Evolutionary conservation across 2,888 invertebrate species (phyloP).

Genomic region (Ferrisia virgata): DNA sequence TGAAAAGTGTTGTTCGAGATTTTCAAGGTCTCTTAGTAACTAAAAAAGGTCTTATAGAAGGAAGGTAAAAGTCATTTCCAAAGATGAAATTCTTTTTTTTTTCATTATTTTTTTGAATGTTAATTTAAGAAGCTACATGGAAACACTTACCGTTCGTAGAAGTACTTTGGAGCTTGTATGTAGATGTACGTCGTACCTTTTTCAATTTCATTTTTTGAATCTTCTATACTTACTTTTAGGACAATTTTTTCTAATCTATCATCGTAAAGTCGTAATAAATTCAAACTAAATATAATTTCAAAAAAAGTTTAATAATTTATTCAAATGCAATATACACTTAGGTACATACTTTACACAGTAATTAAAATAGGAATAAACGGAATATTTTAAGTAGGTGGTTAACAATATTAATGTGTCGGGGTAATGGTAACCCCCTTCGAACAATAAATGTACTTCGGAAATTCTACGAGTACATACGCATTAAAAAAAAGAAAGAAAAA

Average conservation of each 20-base stretch:
- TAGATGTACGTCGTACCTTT: no score
- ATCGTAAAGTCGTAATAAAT: background rate
- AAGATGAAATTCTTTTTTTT: background rate
- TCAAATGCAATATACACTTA: conserved; percentile 42
- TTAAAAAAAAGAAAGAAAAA: background rate
- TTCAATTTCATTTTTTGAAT: no score
- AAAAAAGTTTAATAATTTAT: conserved; percentile 36
- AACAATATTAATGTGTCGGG: conserved; percentile 27
- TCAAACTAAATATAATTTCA: background rate
- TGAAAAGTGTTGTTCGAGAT: background rate
- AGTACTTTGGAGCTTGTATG: no score
- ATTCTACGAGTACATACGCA: background rate
- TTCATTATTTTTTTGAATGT: background rate
- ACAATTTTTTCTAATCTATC: background rate
- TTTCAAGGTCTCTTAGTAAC: background rate
- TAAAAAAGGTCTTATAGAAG: background rate
- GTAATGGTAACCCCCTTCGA: conserved; percentile 7
- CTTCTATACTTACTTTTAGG: background rate
- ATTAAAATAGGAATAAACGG: conserved; percentile 34
- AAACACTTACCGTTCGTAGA: no score
- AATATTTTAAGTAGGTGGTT: conserved; percentile 32
- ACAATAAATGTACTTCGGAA: conserved; percentile 20
- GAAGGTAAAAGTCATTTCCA: background rate
- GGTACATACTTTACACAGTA: conserved; percentile 38
- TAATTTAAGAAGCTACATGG: background rate